Evolutionary conservation across 2,113 vertebrate genomes (phyloP), one percentile per base, ranked within the genome.

Genomic region (Vanacampus margaritifer): DNA sequence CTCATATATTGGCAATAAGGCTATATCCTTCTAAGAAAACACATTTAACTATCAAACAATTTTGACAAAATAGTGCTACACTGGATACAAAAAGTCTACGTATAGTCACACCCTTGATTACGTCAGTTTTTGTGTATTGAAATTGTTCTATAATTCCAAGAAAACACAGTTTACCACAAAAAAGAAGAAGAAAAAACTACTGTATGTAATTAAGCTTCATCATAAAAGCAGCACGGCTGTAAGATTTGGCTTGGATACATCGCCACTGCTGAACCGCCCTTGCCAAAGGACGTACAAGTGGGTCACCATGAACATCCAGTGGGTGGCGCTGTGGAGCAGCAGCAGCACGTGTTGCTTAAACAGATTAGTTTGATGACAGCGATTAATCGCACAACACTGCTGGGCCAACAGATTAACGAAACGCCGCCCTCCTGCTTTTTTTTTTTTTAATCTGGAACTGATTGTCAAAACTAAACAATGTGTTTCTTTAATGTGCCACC

Each of bases 181-280:
- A n/a, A 63, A 36, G 26, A 89, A 89, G 87, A 85, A 91, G 53
- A 84, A 80, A 13, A 9, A 43, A 51, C 68, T 84, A 46, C 16
- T 46, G 43, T 46, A 63, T 89, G 72, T 87, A 91, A 89, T 91
- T 91, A 88, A 79, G 81, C 72, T 59, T 76, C 75, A 73, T 76
- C 79, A 74, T 85, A 81, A 89, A 88, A 69, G 79, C 80, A 68
- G 64, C 71, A 65, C 37, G 71, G 64, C 65, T 70, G 48, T 61
- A 68, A 17, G 26, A 54, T 54, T 54, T 43, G 62, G 78, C 78
- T 72, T 43, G 72, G 67, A 68, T 37, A 3, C 62, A 35, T 56
- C 28, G n/a, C 67, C 82, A 61, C 9, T 58, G 58, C 39, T 13
- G 71, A 78, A 79, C 81, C 61, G 69, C 86, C 83, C 78, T 73